Evolutionary conservation across 2,888 invertebrate genomes (phyloP), one percentile per base, ranked within the genome.

Genomic region (Leptopterna dolabrata): DNA sequence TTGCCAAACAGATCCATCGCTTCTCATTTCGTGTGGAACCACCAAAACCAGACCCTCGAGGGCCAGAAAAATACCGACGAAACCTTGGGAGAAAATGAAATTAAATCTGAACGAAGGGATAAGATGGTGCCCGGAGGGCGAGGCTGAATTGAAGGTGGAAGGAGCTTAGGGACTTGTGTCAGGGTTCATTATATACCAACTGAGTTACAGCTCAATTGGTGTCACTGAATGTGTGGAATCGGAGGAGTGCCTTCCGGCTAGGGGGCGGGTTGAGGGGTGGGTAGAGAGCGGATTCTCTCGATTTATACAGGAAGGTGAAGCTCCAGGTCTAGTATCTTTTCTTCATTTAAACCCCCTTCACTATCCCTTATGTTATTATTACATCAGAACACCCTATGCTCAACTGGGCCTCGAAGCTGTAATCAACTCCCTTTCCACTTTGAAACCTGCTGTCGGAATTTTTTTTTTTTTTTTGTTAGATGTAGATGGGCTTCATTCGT

Each of bases 1-100:
- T 36, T 73, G 73, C 73, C 73, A 73, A 73, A 36, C 30, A 73
- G 73, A 73, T 73, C 73, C 41, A 73, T 73, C 73, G 41, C 73
- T 36, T 41, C 73, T 73, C 73, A 73, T 73, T 73, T 73, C 73
- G 41, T 29, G 41, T 36, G 41, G 36, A 73, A 73, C 73, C 73
- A 30, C 41, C 30, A n/a, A 73, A 73, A 73, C 73, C 73, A 27
- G 24, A 19, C 63, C 63, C 27, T 36, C 24, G 24, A 24, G 63
- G 63, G 24, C 63, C 63, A 27, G 19, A 63, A 63, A 63, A 63
- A 63, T n/a, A 63, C 63, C 63, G 19, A 4, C 73, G 30, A 41
- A 73, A 36, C 36, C 36, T 36, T 30, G 73, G 7, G 73, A 73
- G 73, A 41, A 41, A 73, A 73, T 73, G 30, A 73, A 73, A 73